Percentiles rank a stretch among this genome's conserved stretches.
These are phyloP conservation scores for Cherax destructor DNA, from an alignment of 1,140 invertebrate genomes.

Conservation along the genomic window DNA sequence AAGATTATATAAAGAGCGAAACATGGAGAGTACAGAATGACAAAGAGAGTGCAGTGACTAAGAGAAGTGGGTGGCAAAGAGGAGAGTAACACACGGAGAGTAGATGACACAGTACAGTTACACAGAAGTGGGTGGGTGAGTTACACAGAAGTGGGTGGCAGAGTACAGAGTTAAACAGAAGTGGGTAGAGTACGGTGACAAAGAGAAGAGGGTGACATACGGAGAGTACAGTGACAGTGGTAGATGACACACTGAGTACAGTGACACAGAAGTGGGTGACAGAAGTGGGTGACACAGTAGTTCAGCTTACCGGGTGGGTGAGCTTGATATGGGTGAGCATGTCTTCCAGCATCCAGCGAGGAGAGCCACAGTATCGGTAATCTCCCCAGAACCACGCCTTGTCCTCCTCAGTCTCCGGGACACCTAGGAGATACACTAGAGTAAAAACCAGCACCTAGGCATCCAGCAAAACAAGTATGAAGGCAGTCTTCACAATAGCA, in stretches of 20 bases:
- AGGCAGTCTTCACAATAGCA: too few species aligned
- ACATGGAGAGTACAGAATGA: background rate
- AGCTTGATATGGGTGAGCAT: constrained; percentile 74
- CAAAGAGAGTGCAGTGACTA: too few species aligned
- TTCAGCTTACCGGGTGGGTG: constrained; percentile 69
- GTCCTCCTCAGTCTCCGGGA: constrained; percentile 58
- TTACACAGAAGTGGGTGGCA: too few species aligned
- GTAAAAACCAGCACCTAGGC: too few species aligned
- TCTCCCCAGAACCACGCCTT: constrained; percentile 88
- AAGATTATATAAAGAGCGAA: background rate
- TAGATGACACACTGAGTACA: background rate
- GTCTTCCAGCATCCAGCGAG: constrained; percentile 81
- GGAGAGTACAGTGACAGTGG: too few species aligned
- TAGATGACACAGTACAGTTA: background rate
- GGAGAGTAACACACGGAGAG: background rate
- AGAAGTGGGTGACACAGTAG: background rate
- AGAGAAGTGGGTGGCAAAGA: background rate
- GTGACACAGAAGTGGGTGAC: background rate
- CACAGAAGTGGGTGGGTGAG: too few species aligned
- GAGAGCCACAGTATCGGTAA: constrained; percentile 84
- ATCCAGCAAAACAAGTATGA: too few species aligned
- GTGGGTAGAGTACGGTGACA: background rate
- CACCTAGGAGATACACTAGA: background rate
- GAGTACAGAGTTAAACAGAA: background rate
- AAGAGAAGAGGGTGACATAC: too few species aligned